A percentile compares a stretch with the other conserved stretches of the same genome.
phyloP scores from a whole-genome alignment of 2,113 vertebrate genomes.

The Xerus inauris region DNA sequence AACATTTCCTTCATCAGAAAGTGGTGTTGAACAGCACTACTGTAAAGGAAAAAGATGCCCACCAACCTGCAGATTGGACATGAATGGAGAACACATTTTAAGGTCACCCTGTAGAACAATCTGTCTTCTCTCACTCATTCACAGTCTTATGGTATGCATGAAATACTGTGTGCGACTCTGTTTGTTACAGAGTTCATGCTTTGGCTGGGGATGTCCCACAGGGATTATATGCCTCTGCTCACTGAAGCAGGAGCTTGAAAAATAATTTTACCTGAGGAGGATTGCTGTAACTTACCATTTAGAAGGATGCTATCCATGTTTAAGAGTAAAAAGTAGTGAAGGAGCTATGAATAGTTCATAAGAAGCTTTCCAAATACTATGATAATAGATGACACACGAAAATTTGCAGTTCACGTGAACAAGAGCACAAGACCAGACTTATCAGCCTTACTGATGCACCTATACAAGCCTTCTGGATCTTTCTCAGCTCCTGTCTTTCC shows the following conservation, averaged over 20 bases:
- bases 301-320: slow-evolving; percentile 12
- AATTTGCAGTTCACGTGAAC: slow-evolving; percentile 17
- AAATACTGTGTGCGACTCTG: neutral
- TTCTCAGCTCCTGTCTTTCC: neutral
- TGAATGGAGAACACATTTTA: neutral
- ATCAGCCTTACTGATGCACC: neutral
- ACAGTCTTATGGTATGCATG: neutral
- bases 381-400: slow-evolving; percentile 39
- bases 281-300: slow-evolving; percentile 8
- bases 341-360: neutral
- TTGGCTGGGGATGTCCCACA: neutral
- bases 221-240: neutral
- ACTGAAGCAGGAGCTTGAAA: slow-evolving; percentile 36
- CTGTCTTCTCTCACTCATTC: neutral
- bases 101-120: neutral
- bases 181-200: neutral
- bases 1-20: neutral
- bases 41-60: neutral
- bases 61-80: neutral
- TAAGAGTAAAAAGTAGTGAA: neutral
- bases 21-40: neutral
- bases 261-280: slow-evolving; percentile 31
- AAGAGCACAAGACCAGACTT: neutral
- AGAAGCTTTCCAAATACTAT: slow-evolving; percentile 46
- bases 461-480: neutral